Evolutionary conservation across 2,113 vertebrate genomes (phyloP), one percentile per base, ranked within the genome.

Genomic region (Notarius quadriscutis): DNA sequence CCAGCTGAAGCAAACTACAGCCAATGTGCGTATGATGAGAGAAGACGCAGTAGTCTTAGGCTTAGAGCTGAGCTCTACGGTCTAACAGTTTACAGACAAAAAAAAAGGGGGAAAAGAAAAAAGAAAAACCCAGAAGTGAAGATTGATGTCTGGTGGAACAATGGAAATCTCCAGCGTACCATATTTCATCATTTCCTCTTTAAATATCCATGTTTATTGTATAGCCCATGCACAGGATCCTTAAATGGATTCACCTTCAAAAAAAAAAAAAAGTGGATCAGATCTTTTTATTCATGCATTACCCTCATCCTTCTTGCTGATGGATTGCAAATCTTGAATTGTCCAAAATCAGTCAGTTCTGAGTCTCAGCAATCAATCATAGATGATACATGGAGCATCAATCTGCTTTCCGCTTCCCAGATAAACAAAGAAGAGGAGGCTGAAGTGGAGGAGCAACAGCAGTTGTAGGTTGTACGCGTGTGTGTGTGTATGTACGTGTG

Each of bases 181-280:
- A 58, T 55, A 20, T 63, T 15, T 1, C 34, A 75, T n/a, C 41
- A 14, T 81, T 34, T 80, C 20, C 18, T 27, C 10, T 7, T 80
- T 22, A 79, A 86, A 80, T 34, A 69, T 34, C 60, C 30, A 67
- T 17, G 55, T 80, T 65, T 55, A 55, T 41, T 63, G 63, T 50
- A 15, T 25, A 67, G 51, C 18, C 77, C 85, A 81, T 86, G 63
- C 77, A 69, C 34, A 69, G 27, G 71, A 71, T 57, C 63, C 77
- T 41, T 55, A 51, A 41, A 65, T 41, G 84, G 62, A 57, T 22
- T 41, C 20, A 81, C 51, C 63, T 34, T 4, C 41, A 4, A 41
- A 41, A 41, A 41, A 30, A 20, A 79, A 57, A n/a, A 62, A 51
- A 57, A 63, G 83, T 30, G n/a, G 53, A 58, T 20, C 18, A 8